Evolutionary conservation across 2,113 vertebrate genomes (phyloP).

Genomic region (Oncorhynchus kisutch): DNA sequence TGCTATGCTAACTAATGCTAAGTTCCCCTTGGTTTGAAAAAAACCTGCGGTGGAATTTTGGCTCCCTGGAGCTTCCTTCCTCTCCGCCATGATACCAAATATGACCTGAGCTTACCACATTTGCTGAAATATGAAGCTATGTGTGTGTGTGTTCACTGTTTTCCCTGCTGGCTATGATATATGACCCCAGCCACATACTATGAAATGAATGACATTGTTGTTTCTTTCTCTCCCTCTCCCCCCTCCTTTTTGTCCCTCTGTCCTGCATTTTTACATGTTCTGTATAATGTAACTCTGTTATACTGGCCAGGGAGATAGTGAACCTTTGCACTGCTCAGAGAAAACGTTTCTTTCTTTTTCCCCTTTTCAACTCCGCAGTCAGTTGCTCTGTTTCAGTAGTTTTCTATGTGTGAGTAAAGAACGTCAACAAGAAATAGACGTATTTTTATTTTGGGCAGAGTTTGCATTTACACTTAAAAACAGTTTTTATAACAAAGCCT

Average conservation of each 20-base stretch:
- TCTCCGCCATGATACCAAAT: slow-evolving; percentile 56
- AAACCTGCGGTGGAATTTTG: slow-evolving; percentile 69
- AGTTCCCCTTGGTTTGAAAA: slow-evolving; percentile 52
- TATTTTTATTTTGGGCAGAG: neutral
- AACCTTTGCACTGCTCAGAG: slow-evolving; percentile 39
- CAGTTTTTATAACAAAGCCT: neutral
- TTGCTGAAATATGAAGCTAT: slow-evolving; percentile 43
- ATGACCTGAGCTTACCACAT: slow-evolving; percentile 57
- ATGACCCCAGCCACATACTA: slow-evolving; percentile 24
- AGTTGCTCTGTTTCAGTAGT: slow-evolving; percentile 51
- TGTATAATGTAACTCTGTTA: slow-evolving; percentile 41
- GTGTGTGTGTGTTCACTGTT: neutral
- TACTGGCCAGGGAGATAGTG: slow-evolving; percentile 42
- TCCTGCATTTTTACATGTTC: neutral
- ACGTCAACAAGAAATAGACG: slow-evolving; percentile 20
- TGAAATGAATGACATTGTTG: slow-evolving; percentile 59
- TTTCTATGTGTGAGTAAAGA: slow-evolving; percentile 16
- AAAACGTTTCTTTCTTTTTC: slow-evolving; percentile 30
- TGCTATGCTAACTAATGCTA: slow-evolving; percentile 30
- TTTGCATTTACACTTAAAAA: neutral
- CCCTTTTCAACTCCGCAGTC: slow-evolving; percentile 29
- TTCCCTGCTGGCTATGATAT: neutral
- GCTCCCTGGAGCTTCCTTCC: slow-evolving; percentile 43
- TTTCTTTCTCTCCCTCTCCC: slow-evolving; percentile 6
- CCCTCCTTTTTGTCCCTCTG: neutral